phyloP scores from a whole-genome alignment of 2,113 vertebrate genomes.

The Apteryx owenii region DNA sequence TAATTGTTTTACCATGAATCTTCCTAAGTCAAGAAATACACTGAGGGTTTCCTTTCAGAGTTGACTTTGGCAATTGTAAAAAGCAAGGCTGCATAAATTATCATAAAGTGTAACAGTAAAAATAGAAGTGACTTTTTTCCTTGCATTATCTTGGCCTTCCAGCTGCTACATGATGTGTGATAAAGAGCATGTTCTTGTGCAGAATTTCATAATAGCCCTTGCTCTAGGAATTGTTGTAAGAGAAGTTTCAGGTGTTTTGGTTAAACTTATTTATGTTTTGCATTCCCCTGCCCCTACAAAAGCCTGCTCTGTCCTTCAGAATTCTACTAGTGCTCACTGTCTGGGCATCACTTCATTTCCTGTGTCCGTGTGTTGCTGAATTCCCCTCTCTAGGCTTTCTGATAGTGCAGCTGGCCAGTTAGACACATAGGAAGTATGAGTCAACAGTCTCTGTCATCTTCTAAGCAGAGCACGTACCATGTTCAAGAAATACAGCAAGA shows the following conservation, averaged over 20 bases:
- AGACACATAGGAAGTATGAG: background rate
- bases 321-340: background rate
- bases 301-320: background rate
- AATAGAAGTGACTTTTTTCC: conserved; percentile 1
- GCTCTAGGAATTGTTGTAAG: background rate
- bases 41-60: background rate
- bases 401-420: background rate
- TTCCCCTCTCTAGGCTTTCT: background rate
- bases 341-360: background rate
- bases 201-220: background rate
- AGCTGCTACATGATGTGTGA: conserved; percentile 13
- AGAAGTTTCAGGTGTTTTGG: background rate
- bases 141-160: conserved; percentile 55
- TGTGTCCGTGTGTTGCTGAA: background rate
- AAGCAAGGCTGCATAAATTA: background rate
- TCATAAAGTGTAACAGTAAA: background rate
- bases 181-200: conserved; percentile 16
- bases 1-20: background rate
- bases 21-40: background rate
- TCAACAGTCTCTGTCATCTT: background rate
- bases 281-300: background rate
- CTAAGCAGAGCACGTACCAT: background rate
- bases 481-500: background rate
- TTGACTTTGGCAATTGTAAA: background rate
- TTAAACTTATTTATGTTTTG: background rate